Base-by-base conservation (phyloP, 2,888 invertebrate genomes). In the Caenorhabditis doughertyi region DNA sequence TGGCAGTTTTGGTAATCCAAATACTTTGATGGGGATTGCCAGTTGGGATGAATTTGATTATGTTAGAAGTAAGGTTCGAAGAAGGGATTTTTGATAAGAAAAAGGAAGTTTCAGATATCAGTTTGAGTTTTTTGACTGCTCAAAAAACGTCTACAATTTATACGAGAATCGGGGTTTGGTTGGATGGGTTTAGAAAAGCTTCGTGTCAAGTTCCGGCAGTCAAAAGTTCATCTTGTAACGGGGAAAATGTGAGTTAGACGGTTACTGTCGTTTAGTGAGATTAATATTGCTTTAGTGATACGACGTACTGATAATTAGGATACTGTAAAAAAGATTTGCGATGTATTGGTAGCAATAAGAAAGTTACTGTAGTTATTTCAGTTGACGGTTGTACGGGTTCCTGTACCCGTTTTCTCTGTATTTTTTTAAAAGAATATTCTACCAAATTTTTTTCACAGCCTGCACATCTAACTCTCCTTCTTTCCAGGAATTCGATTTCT, bases 401-500 rank as follows among this genome's bases (percentile, higher is more conserved):
- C n/a, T n/a, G n/a, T n/a, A n/a, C n/a, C n/a, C n/a, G n/a, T n/a
- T n/a, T n/a, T n/a, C n/a, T n/a, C n/a, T n/a, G n/a, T n/a, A n/a
- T n/a, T n/a, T n/a, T n/a, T n/a, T n/a, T n/a, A n/a, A n/a, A n/a
- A n/a, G n/a, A n/a, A n/a, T n/a, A n/a, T n/a, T n/a, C n/a, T n/a
- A n/a, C n/a, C n/a, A n/a, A n/a, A n/a, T n/a, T n/a, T n/a, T n/a
- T n/a, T n/a, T n/a, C n/a, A n/a, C n/a, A n/a, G n/a, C n/a, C n/a
- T n/a, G n/a, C n/a, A n/a, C n/a, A n/a, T n/a, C n/a, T n/a, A n/a
- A n/a, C n/a, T n/a, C n/a, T n/a, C n/a, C n/a, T n/a, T n/a, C n/a
- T n/a, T 60, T 60, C 27, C 35, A 60, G 60, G 65, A 49, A 21
- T 65, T 51, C 32, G 9, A 32, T 35, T 65, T 32, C 65, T 44